These are phyloP conservation scores for Leucania comma DNA, from an alignment of 2,888 invertebrate species.

Conservation along the genomic window DNA sequence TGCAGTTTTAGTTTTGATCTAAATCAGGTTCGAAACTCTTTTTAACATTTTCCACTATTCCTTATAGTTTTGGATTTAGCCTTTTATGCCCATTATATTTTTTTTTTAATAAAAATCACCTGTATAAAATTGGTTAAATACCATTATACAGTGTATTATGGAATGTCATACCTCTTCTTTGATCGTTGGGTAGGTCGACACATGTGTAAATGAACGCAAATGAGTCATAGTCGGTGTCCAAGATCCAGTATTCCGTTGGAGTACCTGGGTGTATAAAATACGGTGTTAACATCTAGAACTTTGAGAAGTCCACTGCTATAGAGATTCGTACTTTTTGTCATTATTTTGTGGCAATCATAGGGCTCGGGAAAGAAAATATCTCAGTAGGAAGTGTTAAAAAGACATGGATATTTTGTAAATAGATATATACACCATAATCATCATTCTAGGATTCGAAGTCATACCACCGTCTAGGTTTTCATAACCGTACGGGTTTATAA, in stretches of 20 bases:
- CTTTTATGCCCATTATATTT: background rate
- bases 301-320: too few relatives aligned
- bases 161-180: constrained; percentile 73
- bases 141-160: too few relatives aligned
- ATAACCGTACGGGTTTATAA: too few relatives aligned
- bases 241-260: constrained; percentile 89
- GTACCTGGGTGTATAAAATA: constrained; percentile 67
- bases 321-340: too few relatives aligned
- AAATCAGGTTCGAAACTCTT: background rate
- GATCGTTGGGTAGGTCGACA: constrained; percentile 73
- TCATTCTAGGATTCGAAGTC: too few relatives aligned
- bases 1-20: background rate
- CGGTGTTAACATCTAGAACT: background rate
- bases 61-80: background rate
- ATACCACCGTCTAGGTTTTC: too few relatives aligned
- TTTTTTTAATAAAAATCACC: background rate
- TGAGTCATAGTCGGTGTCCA: constrained; percentile 92
- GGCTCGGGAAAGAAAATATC: too few relatives aligned
- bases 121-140: background rate
- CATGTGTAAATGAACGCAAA: constrained; percentile 93
- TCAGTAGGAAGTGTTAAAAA: too few relatives aligned
- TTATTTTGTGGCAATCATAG: too few relatives aligned
- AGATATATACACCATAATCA: too few relatives aligned
- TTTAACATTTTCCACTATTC: background rate
- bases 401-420: too few relatives aligned